A percentile compares a stretch with the other conserved stretches of the same genome.
Evolutionary conservation across 2,113 vertebrate species (phyloP).

Genomic region (Salminus brasiliensis): DNA sequence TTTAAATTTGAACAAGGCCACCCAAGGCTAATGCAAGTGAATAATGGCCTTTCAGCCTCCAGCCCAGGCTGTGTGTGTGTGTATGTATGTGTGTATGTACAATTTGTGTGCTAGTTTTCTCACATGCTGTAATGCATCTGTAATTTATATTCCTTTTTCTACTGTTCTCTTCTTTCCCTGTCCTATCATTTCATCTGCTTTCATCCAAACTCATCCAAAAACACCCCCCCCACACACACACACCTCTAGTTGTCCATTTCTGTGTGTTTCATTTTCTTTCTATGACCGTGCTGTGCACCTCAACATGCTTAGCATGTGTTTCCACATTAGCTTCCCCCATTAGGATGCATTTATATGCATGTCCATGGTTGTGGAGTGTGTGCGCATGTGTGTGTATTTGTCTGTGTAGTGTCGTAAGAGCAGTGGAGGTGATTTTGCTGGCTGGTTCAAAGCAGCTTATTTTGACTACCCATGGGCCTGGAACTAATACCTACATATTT

Average conservation of each 20-base stretch:
- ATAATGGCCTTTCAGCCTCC: too few relatives aligned
- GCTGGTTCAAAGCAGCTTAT: slow-evolving; percentile 62
- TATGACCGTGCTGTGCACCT: background rate
- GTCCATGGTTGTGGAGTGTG: slow-evolving; percentile 53
- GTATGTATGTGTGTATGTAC: background rate
- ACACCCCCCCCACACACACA: background rate
- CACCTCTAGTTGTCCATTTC: slow-evolving; percentile 41
- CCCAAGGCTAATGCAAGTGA: too few relatives aligned
- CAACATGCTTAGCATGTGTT: slow-evolving; percentile 29
- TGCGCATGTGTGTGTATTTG: slow-evolving; percentile 45
- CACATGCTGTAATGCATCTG: slow-evolving; percentile 1
- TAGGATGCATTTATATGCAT: slow-evolving; percentile 61
- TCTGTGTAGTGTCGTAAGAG: slow-evolving; percentile 54
- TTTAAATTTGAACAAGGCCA: too few relatives aligned
- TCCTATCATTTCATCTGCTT: background rate
- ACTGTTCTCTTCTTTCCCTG: background rate
- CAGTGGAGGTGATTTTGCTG: slow-evolving; percentile 65
- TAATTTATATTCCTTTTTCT: background rate
- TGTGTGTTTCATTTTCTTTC: background rate
- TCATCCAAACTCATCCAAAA: too few relatives aligned
- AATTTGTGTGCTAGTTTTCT: too few relatives aligned
- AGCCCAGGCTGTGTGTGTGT: slow-evolving; percentile 9
- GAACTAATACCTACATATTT: slow-evolving; percentile 76
- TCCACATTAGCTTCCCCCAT: slow-evolving; percentile 55
- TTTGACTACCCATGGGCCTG: slow-evolving; percentile 62